Base-by-base conservation (phyloP, 2,888 invertebrate species). In the Holacanthella duospinosa region DNA sequence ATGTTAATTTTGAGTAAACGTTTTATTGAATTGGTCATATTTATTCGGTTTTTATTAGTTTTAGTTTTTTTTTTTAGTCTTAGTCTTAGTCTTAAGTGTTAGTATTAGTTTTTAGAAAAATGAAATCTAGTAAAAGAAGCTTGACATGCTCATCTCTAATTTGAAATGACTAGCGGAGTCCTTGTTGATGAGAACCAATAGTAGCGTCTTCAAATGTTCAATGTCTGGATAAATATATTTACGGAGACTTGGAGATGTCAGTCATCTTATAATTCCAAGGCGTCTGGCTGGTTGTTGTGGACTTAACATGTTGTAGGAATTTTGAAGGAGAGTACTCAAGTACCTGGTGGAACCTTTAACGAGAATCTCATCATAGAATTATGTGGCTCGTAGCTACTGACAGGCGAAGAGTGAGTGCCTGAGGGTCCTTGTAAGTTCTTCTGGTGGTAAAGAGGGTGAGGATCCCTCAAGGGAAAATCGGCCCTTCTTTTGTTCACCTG, bases 321-420 rank as follows among this genome's bases (percentile, higher is more conserved):
- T n/a, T n/a, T n/a, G n/a, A n/a, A n/a, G 48, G 48, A 21, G 48
- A 21, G 48, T 48, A 48, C 48, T 48, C n/a, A 48, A 48, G 48
- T 48, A 48, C 48, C 48, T 48, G 48, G 16, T 12, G 36, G 36
- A 48, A 48, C 6, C 6, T 21, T 21, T 48, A 48, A 48, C 48
- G n/a, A 48, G 48, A 48, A 9, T 48, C 48, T 48, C 48, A 48
- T 48, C 48, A 48, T 48, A 21, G 19, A 48, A 48, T 48, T 48
- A 48, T 48, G 12, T 16, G 21, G 48, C 12, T n/a, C 48, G 4
- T 9, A 9, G 19, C 21, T 48, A 9, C 48, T n/a, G 21, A 9
- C 19, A 9, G 12, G 21, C 12, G 12, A 4, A 48, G 21, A 21
- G 48, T 21, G 12, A 4, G 6, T 48, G 48, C 48, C 48, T 4